Evolutionary conservation across 2,113 vertebrate genomes (phyloP).

Genomic region (Erinaceus europaeus): DNA sequence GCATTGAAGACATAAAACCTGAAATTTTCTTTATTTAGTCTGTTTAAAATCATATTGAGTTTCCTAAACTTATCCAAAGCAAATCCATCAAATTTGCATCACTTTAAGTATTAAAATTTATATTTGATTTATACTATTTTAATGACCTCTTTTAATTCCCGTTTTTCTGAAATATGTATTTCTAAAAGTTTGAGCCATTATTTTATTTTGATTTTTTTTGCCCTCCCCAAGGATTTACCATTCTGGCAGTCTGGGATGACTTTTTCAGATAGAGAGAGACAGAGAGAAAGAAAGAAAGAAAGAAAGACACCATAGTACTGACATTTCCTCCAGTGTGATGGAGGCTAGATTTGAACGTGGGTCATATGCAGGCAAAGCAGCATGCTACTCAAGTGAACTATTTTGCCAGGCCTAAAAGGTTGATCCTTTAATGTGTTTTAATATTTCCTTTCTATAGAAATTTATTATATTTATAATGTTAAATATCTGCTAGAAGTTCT

Average conservation of each 20-base stretch:
- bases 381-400: no score
- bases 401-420: background rate
- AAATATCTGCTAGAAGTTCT: background rate
- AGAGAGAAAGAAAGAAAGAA: no score
- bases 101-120: constrained; percentile 59
- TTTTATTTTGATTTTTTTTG: background rate
- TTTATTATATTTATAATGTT: background rate
- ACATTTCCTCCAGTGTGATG: no score
- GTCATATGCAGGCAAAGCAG: background rate
- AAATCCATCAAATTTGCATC: constrained; percentile 45
- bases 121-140: constrained; percentile 44
- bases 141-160: no score
- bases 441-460: background rate
- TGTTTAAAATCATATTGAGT: constrained; percentile 30
- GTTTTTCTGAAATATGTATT: no score
- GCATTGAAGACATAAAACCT: constrained; percentile 69
- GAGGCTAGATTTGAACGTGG: no score
- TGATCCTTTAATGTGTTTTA: constrained; percentile 34
- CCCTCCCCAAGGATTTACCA: background rate
- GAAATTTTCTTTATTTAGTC: constrained; percentile 67
- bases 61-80: constrained; percentile 61
- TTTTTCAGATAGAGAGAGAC: no score
- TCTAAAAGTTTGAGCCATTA: no score
- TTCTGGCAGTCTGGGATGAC: background rate
- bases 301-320: no score